These are phyloP conservation scores for Tachysurus vachellii DNA, from an alignment of 2,113 vertebrate genomes.

Conservation along the genomic window DNA sequence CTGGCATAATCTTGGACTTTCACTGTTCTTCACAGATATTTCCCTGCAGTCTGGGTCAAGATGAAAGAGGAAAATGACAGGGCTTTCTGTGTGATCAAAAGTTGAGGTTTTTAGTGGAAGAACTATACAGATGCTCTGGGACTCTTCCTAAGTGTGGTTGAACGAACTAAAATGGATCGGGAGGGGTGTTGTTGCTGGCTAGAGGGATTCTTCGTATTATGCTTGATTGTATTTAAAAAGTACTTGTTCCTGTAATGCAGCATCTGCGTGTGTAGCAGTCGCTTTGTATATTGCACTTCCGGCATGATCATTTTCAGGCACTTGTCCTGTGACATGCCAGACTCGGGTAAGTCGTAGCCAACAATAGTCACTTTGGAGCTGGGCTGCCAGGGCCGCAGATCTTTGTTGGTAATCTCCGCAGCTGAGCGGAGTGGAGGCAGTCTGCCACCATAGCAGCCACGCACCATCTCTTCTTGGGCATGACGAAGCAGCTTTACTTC, in stretches of 20 bases:
- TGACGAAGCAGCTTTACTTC: constrained; percentile 76
- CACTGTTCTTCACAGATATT: constrained; percentile 17
- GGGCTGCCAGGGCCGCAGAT: constrained; percentile 85
- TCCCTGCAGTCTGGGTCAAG: constrained; percentile 17
- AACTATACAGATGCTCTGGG: not conserved
- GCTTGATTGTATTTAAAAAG: constrained; percentile 14
- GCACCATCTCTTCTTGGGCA: constrained; percentile 74
- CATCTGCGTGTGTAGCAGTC: constrained; percentile 77
- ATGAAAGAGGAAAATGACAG: constrained; percentile 5
- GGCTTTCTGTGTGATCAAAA: constrained; percentile 53
- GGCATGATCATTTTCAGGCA: constrained; percentile 85
- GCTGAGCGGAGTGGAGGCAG: constrained; percentile 71
- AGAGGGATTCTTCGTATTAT: not conserved
- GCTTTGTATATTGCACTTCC: constrained; percentile 78
- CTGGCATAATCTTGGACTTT: constrained; percentile 3
- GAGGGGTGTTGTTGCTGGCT: not conserved
- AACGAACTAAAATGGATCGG: not conserved
- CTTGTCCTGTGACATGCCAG: constrained; percentile 64
- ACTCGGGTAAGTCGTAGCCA: constrained; percentile 81
- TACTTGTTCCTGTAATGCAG: constrained; percentile 60
- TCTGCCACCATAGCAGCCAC: constrained; percentile 72
- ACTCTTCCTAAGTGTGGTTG: not conserved
- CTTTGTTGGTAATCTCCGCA: constrained; percentile 80
- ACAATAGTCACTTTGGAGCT: constrained; percentile 81
- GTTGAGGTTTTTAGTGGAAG: constrained; percentile 30